Base-by-base conservation (phyloP, 2,797 vertebrate genomes). In the Rousettus madagascariensis region DNA sequence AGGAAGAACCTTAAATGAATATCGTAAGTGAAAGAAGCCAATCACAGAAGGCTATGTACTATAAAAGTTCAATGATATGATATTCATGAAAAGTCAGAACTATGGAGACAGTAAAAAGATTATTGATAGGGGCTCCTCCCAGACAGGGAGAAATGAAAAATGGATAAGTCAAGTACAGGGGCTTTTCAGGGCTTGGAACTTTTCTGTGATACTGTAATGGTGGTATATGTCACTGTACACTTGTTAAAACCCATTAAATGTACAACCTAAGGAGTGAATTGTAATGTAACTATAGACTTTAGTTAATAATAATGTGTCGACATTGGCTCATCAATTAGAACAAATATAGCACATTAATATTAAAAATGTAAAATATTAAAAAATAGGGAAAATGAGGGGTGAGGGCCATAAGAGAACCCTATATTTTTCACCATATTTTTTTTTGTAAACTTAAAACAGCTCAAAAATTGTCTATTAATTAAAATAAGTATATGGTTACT, bases 301-400 rank as follows among this genome's bases (percentile, higher is more conserved):
- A 83, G 33, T 71, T 87, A n/a, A 84, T 55, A 77, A 78, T 69
- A 74, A 63, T 65, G 28, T 19, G n/a, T 71, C 15, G 36, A 36
- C 30, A 68, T 66, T 51, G 55, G 55, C 19, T 51, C 12, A 38
- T 71, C 22, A 43, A 8, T 87, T 79, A 7, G 46, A 41, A 75
- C 0, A 65, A 28, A 80, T 57, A 16, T 69, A 91, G 80, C 5
- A 30, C 13, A 46, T 7, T 93, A 36, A 84, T 43, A 13, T 69
- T 96, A 87, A 78, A 78, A 86, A 53, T 74, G 72, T 9, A 75
- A 46, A 7, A 57, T 69, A 10, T 59, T 68, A 61, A 63, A 46
- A 61, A 83, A 19, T 43, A n/a, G 6, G 19, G 20, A 1, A 55
- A 79, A 57, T 55, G 38, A 7, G 38, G 30, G 1, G 36, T 13